Evolutionary conservation across 2,888 invertebrate genomes (phyloP).

Genomic region (Pedicia rivosa): DNA sequence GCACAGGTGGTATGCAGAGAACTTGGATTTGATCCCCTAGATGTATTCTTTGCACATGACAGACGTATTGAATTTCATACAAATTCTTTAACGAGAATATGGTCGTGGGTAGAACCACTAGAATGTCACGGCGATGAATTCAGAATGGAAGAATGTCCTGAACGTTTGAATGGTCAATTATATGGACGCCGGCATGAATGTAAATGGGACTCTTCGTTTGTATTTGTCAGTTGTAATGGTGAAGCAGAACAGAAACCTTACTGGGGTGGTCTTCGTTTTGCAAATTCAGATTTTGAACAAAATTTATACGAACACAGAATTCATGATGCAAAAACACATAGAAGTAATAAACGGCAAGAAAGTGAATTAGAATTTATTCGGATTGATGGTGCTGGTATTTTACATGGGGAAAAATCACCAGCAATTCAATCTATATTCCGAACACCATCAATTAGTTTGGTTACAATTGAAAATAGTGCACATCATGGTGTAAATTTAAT

Average conservation of each 20-base stretch:
- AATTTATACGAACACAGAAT: constrained; percentile 64
- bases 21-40: constrained; percentile 75
- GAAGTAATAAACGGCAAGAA: constrained; percentile 46
- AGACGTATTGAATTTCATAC: constrained; percentile 78
- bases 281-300: constrained; percentile 79
- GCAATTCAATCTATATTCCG: constrained; percentile 82
- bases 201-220: constrained; percentile 77
- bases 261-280: constrained; percentile 95
- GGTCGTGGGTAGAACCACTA: constrained; percentile 91
- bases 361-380: constrained; percentile 67
- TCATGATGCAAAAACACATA: constrained; percentile 67
- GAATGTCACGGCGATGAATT: constrained; percentile 66
- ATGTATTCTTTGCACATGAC: constrained; percentile 76
- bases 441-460: constrained; percentile 64
- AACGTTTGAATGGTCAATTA: constrained; percentile 77
- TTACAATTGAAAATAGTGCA: constrained; percentile 71
- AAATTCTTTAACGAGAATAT: constrained; percentile 69
- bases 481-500: constrained; percentile 86
- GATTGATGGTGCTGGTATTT: constrained; percentile 82
- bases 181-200: constrained; percentile 75
- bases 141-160: constrained; percentile 66
- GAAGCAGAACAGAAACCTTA: constrained; percentile 40
- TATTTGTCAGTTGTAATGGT: constrained; percentile 80
- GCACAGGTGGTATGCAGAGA: constrained; percentile 94
- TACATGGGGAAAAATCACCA: constrained; percentile 89